Base-by-base conservation (phyloP, 53 echinoderm and acorn worm genomes). In the Holothuria leucospilota region DNA sequence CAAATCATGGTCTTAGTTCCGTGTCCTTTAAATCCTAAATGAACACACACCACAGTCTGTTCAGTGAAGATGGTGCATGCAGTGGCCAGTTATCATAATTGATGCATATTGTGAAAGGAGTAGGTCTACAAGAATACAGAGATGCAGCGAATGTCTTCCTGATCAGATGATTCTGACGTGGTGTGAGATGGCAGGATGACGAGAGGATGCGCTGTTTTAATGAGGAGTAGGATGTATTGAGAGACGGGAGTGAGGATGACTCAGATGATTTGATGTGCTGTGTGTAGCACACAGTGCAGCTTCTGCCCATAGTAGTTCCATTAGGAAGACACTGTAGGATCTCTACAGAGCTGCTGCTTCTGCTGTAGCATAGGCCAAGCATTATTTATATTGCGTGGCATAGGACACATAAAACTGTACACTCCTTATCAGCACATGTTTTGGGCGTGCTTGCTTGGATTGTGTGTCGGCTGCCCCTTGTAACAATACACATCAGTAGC, bases 71-170 rank as follows among this genome's bases (percentile, higher is more conserved):
- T 56, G 20, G 64, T n/a, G n/a, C n/a, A 1, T 30, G 67, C 28
- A 3, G 20, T 30, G 30, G 1, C 13, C 78, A 78, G 78, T 78
- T 16, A 78, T 24, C 78, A 78, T 78, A 78, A 78, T 78, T 78
- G 78, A 78, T 78, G 78, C 78, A 78, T 52, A 78, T 40, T 52
- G 25, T 78, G 78, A 78, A 46, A 8, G 14, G 28, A 78, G 13
- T 13, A 73, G 15, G 29, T 27, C 23, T 10, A 20, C 51, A 78
- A 20, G 59, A 51, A 56, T 20, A 16, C 26, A 3, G 30, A 46
- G 46, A 46, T 78, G 26, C 28, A 2, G 26, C 25, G 27, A 59
- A 6, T 1, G 30, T 21, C 27, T 27, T 5, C 67, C 28, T 27
- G 10, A 18, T 25, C 12, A 18, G 67, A 67, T 24, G 78, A 78